phyloP scores from a whole-genome alignment of 1,140 invertebrate genomes.

The Penaeus vannamei region DNA sequence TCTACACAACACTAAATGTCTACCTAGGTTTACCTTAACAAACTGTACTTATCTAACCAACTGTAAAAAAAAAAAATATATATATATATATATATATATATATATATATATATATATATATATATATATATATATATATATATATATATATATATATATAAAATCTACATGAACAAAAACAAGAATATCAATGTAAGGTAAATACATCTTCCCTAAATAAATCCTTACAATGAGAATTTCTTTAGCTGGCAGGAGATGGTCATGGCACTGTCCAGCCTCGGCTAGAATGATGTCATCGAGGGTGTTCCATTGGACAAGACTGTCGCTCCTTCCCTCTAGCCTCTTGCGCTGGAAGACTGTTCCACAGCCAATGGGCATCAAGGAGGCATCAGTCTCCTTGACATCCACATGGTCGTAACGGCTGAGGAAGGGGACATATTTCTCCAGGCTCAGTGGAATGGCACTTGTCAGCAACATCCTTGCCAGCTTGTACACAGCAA shows the following conservation, averaged over 20 bases:
- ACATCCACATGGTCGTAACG: too few species aligned
- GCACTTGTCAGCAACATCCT: conserved; percentile 18
- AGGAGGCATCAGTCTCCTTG: not conserved
- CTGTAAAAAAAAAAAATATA: too few species aligned
- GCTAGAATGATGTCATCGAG: conserved; percentile 42
- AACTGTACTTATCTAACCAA: too few species aligned
- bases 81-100: too few species aligned
- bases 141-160: too few species aligned
- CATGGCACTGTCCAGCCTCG: conserved; percentile 18
- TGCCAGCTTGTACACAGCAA: conserved; percentile 24
- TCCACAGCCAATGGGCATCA: not conserved
- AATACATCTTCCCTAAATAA: not conserved
- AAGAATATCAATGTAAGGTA: too few species aligned
- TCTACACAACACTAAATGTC: too few species aligned
- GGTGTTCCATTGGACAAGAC: not conserved
- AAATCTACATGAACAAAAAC: too few species aligned
- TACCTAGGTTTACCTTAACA: too few species aligned
- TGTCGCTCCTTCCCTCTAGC: not conserved
- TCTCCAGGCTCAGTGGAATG: conserved; percentile 28
- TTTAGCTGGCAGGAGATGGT: conserved; percentile 20
- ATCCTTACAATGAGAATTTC: not conserved
- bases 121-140: too few species aligned
- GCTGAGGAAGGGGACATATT: conserved; percentile 22
- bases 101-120: too few species aligned
- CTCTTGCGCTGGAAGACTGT: not conserved